Base-by-base conservation (phyloP, 2,113 vertebrate genomes). In the Pelvicachromis taeniatus region DNA sequence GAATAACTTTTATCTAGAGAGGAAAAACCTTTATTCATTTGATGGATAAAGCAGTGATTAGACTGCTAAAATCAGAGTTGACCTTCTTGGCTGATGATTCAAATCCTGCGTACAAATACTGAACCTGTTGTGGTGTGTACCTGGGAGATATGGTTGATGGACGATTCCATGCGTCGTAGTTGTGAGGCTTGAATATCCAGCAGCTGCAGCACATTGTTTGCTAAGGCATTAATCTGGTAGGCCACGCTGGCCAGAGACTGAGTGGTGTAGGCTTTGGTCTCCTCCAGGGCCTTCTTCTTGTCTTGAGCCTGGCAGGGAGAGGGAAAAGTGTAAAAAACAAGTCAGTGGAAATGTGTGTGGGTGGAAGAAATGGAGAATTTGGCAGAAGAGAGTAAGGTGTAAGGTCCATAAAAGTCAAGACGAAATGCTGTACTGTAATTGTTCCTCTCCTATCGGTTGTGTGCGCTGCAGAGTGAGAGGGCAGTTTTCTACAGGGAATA, bases 191-290 rank as follows among this genome's bases (percentile, higher is more conserved):
- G 99, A 93, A 99, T 99, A 91, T 99, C 98, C 96, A 99, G 95
- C 94, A 99, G 96, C 50, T 99, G 99, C 90, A 99, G 97, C 59
- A 99, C 99, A 96, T 99, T 99, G 96, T 99, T 99, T 89, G 98
- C 99, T 96, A 99, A 94, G 93, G 98, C 98, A 96, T 99, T 99
- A 96, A 99, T 99, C 95, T 99, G 99, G 96, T 99, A 99, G 95
- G 98, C 98, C 93, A 99, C 99, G 63, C 98, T 99, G 92, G 99
- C 99, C 96, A 99, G 95, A 94, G 99, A 99, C 79, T 99, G 99
- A 88, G 99, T 99, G 89, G 99, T 99, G 87, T 99, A 99, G 82
- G 99, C 98, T 97, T 99, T 99, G 95, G 99, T 99, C 96, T 99
- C 99, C 95, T 99, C 99, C 95, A 99, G 96, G 86, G 99, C 99